Evolutionary conservation across 2,797 vertebrate genomes (phyloP), one percentile per base, ranked within the genome.

Genomic region (Carcharodon carcharias): DNA sequence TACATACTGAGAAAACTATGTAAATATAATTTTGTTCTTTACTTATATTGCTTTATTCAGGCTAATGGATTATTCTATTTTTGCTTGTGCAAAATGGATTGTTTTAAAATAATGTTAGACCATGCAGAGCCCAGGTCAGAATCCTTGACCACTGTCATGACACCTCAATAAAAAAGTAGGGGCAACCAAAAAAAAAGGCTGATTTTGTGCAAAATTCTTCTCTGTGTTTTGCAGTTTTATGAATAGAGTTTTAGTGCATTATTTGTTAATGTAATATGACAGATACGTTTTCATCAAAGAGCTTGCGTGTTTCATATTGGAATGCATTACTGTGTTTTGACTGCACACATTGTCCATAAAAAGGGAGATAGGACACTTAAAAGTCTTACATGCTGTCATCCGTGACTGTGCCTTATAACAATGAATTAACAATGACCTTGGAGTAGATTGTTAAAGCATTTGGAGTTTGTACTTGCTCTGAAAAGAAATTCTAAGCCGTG

Each of bases 371-470:
- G 23, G 56, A 26, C 50, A 50, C 54, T 88, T 88, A 88, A 87
- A 50, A 88, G 85, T 56, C 23, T 56, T 54, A 28, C 21, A 88
- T 3, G 3, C 3, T 88, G 23, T 56, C 23, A 6, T 88, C 50
- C 56, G 45, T 88, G 23, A 88, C 45, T 56, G 50, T 88, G 26
- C 9, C 2, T 0, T 54, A 21, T 11, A 9, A 28, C 50, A 50
- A 45, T 88, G 85, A 88, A 88, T 88, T 88, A 88, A 23, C 50
- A 31, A 88, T 88, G 50, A 85, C 82, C 85, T 54, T 88, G 85
- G 50, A 88, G 85, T 54, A 54, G 23, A 54, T 56, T 28, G 9
- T 88, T 5, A 54, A 54, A 88, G 45, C 50, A 56, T 88, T 88
- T 56, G 5, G 54, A 54, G 85, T 88, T 26, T 28, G 54, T 12